Evolutionary conservation across 2,888 invertebrate species (phyloP), one percentile per base, ranked within the genome.

Genomic region (Ceraclea dissimilis): DNA sequence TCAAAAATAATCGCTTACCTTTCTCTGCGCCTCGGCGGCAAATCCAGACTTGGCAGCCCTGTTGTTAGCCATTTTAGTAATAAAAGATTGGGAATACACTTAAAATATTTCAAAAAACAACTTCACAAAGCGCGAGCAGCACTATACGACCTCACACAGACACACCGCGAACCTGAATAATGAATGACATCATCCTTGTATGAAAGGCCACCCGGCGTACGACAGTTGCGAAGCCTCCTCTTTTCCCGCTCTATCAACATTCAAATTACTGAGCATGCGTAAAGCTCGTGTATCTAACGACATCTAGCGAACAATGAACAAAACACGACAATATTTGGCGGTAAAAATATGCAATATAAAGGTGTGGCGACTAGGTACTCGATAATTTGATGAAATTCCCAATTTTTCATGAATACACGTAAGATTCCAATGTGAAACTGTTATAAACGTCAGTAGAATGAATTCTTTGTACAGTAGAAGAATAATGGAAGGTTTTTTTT

Each of bases 1-100:
- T 39, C 39, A 39, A 39, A 39, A 48, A 18, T 17, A 51, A 47
- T 17, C 2, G 13, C 51, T 52, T 51, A 95, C 95, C 86, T 94
- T 95, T 71, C 90, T 84, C 76, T 95, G 94, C 53, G 94, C 93
- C 74, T 95, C 95, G 58, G 94, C 93, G 66, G 94, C 95, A 79
- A 94, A 92, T 84, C 95, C 95, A 69, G 91, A 90, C 74, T 92
- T 92, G 59, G 90, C 79, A 66, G 92, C 92, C 72, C 93, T 79
- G 79, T 88, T 85, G 73, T 79, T 83, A 66, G 90, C 88, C 90
- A 90, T 90, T 57, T 56, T 57, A 11, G 46, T 47, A 21, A 54
- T 44, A 48, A 26, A 26, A 26, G 4, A 26, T 26, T 26, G 49
- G 22, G 26, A 49, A 48, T 49, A 55, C 46, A 47, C 20, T 46